Evolutionary conservation across 2,888 invertebrate species (phyloP).

Genomic region (Tachina lurida): DNA sequence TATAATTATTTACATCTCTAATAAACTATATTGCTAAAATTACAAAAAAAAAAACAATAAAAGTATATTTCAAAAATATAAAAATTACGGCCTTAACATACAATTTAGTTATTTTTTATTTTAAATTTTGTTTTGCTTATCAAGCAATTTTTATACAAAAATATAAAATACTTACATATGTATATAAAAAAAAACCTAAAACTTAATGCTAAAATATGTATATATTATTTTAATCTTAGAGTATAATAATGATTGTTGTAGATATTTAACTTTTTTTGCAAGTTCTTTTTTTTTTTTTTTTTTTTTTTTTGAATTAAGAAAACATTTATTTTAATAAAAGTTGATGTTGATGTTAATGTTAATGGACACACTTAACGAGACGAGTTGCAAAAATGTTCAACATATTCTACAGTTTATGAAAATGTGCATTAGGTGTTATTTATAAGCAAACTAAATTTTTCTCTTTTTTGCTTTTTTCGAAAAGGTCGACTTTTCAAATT

Average conservation of each 20-base stretch:
- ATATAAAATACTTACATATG: constrained; percentile 42
- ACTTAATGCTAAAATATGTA: constrained; percentile 2
- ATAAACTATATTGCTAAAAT: constrained; percentile 7
- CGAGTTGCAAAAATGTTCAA: not conserved
- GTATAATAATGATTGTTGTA: constrained; percentile 50
- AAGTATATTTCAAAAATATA: not conserved
- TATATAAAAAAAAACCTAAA: constrained; percentile 22
- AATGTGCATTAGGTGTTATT: no score
- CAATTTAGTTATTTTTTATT: constrained; percentile 13
- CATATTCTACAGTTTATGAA: not conserved
- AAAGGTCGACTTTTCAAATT: no score
- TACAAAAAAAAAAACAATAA: constrained; percentile 6
- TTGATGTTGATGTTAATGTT: constrained; percentile 1
- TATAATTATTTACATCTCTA: constrained; percentile 48
- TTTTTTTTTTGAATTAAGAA: not conserved
- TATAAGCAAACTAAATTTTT: no score
- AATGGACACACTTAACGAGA: not conserved
- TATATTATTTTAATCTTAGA: constrained; percentile 6
- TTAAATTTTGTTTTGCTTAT: constrained; percentile 18
- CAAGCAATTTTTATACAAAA: constrained; percentile 48
- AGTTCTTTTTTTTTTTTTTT: not conserved
- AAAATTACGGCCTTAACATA: constrained; percentile 2
- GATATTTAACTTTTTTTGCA: constrained; percentile 25
- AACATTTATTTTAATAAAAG: constrained; percentile 11
- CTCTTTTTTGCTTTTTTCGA: no score